A percentile compares a stretch with the other conserved stretches of the same genome.
Evolutionary conservation across 2,888 invertebrate genomes (phyloP).

Genomic region (Platycheirus rosarum): DNA sequence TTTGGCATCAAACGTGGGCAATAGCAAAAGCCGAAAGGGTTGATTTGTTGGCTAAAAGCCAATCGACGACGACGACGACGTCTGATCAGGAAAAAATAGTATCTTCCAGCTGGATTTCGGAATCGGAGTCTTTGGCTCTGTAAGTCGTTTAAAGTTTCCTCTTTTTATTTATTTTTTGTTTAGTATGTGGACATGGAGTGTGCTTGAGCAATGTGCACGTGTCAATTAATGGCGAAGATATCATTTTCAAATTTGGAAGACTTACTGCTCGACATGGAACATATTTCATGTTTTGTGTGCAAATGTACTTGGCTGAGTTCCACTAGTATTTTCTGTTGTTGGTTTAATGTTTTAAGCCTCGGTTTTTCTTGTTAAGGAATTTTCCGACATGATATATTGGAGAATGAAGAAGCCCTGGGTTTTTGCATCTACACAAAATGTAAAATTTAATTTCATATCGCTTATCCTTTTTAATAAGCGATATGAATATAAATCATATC

Average conservation of each 20-base stretch:
- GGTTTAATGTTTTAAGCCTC: too few species aligned
- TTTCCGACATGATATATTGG: too few species aligned
- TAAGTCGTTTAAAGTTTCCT: conserved; percentile 18
- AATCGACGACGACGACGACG: conserved; percentile 29
- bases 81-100: conserved; percentile 25
- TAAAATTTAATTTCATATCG: too few species aligned
- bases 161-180: not conserved
- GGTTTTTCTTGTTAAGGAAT: too few species aligned
- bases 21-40: conserved; percentile 41
- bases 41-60: conserved; percentile 60
- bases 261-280: conserved; percentile 41
- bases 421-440: too few species aligned
- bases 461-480: too few species aligned
- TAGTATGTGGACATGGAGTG: not conserved
- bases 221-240: conserved; percentile 59
- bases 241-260: conserved; percentile 55
- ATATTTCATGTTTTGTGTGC: conserved; percentile 35
- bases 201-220: conserved; percentile 45
- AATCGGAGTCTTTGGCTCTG: conserved; percentile 39
- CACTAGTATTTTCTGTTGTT: not conserved
- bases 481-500: too few species aligned
- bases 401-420: too few species aligned
- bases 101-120: not conserved
- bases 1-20: not conserved
- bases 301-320: conserved; percentile 45